phyloP scores from a whole-genome alignment of 2,888 invertebrate genomes.

The Brachypalpus laphriformis region DNA sequence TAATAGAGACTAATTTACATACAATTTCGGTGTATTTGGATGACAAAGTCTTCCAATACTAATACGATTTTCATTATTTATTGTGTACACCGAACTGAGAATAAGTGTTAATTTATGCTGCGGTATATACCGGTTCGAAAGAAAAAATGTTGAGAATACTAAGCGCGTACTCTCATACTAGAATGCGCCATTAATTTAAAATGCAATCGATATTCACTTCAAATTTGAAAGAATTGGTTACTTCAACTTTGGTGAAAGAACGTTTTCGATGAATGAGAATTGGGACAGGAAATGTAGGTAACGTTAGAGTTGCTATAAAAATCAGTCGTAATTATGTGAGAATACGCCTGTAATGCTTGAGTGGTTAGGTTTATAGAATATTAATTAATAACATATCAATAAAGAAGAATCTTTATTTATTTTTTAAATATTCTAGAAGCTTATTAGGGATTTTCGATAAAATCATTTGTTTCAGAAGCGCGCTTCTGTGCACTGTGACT shows the following conservation, averaged over 20 bases:
- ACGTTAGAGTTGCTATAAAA: slow-evolving; percentile 18
- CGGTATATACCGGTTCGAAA: slow-evolving; percentile 10
- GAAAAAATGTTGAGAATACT: slow-evolving; percentile 39
- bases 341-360: background rate
- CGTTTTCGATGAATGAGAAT: slow-evolving; percentile 31
- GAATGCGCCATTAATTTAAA: slow-evolving; percentile 30
- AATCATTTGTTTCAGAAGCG: background rate
- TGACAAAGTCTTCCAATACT: slow-evolving; percentile 29
- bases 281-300: slow-evolving; percentile 53
- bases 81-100: slow-evolving; percentile 37
- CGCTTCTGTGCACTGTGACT: background rate
- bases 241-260: background rate
- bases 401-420: slow-evolving; percentile 1
- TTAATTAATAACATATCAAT: background rate
- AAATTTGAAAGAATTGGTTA: slow-evolving; percentile 21
- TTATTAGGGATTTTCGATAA: background rate
- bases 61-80: slow-evolving; percentile 42
- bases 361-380: background rate
- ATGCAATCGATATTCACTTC: slow-evolving; percentile 13
- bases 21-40: slow-evolving; percentile 57
- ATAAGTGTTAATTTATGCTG: slow-evolving; percentile 67
- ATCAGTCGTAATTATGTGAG: slow-evolving; percentile 21
- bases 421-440: background rate
- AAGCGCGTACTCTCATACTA: slow-evolving; percentile 17
- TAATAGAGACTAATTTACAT: slow-evolving; percentile 56